Base-by-base conservation (phyloP, 92 coral and sea anemone genomes). In the Chrysogorgia sp. region DNA sequence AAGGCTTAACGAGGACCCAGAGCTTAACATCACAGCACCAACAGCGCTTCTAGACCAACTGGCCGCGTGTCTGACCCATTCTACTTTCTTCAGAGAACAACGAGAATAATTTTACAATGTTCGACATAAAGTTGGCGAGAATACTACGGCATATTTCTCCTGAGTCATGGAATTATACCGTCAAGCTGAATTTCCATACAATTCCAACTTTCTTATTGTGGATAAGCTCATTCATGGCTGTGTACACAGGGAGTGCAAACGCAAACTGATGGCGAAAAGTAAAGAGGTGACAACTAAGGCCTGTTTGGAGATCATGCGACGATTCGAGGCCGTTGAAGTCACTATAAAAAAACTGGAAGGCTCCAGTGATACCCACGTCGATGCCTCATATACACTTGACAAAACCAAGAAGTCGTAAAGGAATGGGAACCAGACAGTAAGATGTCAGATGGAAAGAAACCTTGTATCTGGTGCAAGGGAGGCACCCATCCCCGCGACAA, bases 91-190 rank as follows among this genome's bases (percentile, higher is more conserved):
- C n/a, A n/a, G n/a, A n/a, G n/a, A 87, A 70, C 87, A 83, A 57
- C 59, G 83, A 74, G 91, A 87, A 79, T 84, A 76, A 55, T 84
- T 87, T 63, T 87, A 87, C 78, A 82, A 76, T 26, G 60, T 48
- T 20, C 71, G 72, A 23, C 88, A 87, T 71, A 63, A 70, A 59
- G 30, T 47, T 29, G 71, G 80, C 48, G 90, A 83, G 50, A 86
- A 86, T 63, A 83, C 90, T 15, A 64, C 83, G 2, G 40, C 86
- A 9, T 84, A 68, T 57, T 81, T 74, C 21, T 22, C 19, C n/a
- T n/a, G n/a, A n/a, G n/a, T n/a, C n/a, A n/a, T n/a, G n/a, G n/a
- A n/a, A n/a, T n/a, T n/a, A n/a, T n/a, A n/a, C n/a, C n/a, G n/a
- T n/a, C n/a, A n/a, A n/a, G n/a, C n/a, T n/a, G n/a, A n/a, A n/a